A percentile compares a stretch with the other conserved stretches of the same genome.
Evolutionary conservation across 2,888 invertebrate species (phyloP).

Genomic region (Apodemia mormo): DNA sequence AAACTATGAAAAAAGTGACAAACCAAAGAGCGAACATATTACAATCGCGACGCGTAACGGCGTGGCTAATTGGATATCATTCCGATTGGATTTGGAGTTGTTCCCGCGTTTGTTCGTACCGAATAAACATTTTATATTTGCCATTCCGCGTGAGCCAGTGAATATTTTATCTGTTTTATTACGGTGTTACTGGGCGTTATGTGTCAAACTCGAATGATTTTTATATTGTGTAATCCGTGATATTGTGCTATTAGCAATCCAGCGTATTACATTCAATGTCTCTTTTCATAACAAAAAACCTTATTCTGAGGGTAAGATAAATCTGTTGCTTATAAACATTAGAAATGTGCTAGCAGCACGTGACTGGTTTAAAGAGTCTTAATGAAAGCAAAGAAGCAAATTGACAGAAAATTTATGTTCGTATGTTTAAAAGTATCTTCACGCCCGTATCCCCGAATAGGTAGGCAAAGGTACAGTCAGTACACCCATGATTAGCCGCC

Average conservation of each 20-base stretch:
- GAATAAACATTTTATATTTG: slow-evolving; percentile 15
- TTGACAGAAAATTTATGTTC: no score
- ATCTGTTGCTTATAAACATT: no score
- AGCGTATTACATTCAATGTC: not conserved
- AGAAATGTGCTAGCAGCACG: no score
- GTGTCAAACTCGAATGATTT: not conserved
- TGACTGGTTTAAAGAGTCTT: no score
- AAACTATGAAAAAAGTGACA: not conserved
- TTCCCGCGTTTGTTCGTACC: slow-evolving; percentile 1
- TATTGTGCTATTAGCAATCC: not conserved
- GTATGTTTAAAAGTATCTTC: no score
- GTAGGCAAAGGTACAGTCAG: no score
- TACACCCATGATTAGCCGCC: no score
- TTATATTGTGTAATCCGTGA: not conserved
- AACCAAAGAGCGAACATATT: not conserved
- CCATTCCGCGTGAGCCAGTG: slow-evolving; percentile 1
- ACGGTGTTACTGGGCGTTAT: not conserved
- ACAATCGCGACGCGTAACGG: not conserved
- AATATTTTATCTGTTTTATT: slow-evolving; percentile 14
- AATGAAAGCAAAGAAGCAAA: no score
- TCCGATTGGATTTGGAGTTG: slow-evolving; percentile 3
- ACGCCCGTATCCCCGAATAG: no score
- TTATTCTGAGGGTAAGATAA: no score
- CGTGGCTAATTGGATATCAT: slow-evolving; percentile 8
- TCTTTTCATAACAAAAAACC: not conserved